Percentiles rank a stretch among this genome's conserved stretches.
Evolutionary conservation across 1,140 invertebrate genomes (phyloP).

Genomic region (Pseudomyrmex concolor): DNA sequence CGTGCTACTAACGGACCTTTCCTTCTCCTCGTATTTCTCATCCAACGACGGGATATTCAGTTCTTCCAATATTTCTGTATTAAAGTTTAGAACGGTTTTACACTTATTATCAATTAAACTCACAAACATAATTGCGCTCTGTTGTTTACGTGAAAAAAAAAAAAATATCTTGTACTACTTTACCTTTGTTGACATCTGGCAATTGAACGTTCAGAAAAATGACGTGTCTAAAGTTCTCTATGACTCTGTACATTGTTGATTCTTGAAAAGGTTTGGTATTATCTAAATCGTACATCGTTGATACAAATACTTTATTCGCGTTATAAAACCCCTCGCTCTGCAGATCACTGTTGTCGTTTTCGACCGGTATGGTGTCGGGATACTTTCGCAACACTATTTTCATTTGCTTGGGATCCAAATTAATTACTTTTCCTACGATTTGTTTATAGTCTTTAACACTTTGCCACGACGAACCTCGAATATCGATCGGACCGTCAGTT

Average conservation of each 20-base stretch:
- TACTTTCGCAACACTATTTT: constrained; percentile 85
- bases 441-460: constrained; percentile 88
- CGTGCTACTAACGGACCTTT: constrained; percentile 56
- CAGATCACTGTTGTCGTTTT: constrained; percentile 85
- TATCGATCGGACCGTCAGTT: constrained; percentile 87
- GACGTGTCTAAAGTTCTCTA: constrained; percentile 86
- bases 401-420: constrained; percentile 84
- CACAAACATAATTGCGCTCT: neutral
- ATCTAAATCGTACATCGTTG: constrained; percentile 74
- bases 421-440: constrained; percentile 84
- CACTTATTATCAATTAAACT: too few relatives aligned
- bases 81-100: constrained; percentile 3
- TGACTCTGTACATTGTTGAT: constrained; percentile 83
- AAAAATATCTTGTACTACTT: constrained; percentile 24
- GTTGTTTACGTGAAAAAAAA: neutral
- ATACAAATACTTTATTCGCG: constrained; percentile 85
- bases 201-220: constrained; percentile 87
- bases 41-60: constrained; percentile 86
- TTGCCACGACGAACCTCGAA: constrained; percentile 87
- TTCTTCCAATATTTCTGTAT: constrained; percentile 84
- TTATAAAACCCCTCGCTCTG: constrained; percentile 84
- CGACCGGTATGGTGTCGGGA: constrained; percentile 83
- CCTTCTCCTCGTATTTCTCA: constrained; percentile 66
- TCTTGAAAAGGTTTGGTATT: constrained; percentile 76
- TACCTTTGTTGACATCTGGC: constrained; percentile 87